Evolutionary conservation across 1,140 invertebrate species (phyloP), one percentile per base, ranked within the genome.

Genomic region (Neotoxoptera formosana): DNA sequence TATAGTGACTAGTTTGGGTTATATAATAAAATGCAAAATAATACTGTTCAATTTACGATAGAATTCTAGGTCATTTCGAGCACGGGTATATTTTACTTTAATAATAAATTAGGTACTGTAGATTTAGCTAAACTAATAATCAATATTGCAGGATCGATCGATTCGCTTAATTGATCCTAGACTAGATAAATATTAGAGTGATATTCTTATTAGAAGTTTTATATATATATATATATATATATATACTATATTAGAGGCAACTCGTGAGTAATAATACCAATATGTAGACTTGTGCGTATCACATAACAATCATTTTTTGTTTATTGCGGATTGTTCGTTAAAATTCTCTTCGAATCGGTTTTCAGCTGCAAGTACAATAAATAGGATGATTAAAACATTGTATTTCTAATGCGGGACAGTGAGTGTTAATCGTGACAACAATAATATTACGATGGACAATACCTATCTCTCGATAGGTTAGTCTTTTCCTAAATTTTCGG

Each of bases 1-100:
- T n/a, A 90, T n/a, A 91, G 23, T 93, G 91, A 93, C 91, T 93
- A 93, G 91, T 86, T 93, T 81, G 90, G 90, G 67, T 91, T 60
- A 9, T n/a, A 81, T n/a, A 84, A 45, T 56, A 83, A 93, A 93
- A 93, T 93, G 81, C 91, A 86, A 93, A 93, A 86, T 93, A 93
- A 93, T 93, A 93, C 91, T 93, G 81, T 41, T 92, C 41, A 83
- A 86, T 36, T 53, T 56, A 84, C 34, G 20, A 92, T 92, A 84
- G 76, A 84, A 93, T 86, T 86, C 91, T 93, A 93, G 30, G 56
- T 41, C 30, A 86, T 84, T 86, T 41, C 36, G 25, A 90, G 17
- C 30, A 67, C 30, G 36, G 25, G 60, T n/a, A n/a, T n/a, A 67
- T 67, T n/a, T n/a, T 76, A 76, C 60, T 76, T 76, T 76, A 76